These are phyloP conservation scores for Xiphophorus couchianus DNA, from an alignment of 2,113 vertebrate genomes.

Conservation along the genomic window DNA sequence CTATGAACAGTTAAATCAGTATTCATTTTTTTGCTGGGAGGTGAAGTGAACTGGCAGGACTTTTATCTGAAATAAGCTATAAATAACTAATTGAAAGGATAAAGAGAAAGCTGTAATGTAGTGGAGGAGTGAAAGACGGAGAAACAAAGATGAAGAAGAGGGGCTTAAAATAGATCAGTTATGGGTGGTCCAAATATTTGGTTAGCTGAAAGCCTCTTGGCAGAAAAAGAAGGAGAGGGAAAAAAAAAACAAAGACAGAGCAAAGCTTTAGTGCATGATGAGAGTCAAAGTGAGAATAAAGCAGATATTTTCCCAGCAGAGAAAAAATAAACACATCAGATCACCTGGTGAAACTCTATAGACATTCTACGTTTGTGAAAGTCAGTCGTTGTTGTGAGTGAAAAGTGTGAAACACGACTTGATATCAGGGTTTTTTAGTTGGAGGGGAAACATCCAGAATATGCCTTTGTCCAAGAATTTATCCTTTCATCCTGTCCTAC, in stretches of 20 bases:
- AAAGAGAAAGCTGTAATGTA: constrained; percentile 25
- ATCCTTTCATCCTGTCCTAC: background rate
- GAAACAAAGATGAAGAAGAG: constrained; percentile 17
- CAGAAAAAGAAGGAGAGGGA: background rate
- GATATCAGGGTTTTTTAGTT: too few relatives aligned
- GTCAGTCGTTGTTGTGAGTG: too few relatives aligned
- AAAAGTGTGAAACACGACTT: background rate
- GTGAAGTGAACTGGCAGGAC: constrained; percentile 45
- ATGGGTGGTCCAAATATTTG: constrained; percentile 50
- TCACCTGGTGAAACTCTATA: constrained; percentile 4
- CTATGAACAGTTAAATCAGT: constrained; percentile 42
- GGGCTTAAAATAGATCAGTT: constrained; percentile 55
- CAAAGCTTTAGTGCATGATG: background rate
- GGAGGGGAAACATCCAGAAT: background rate
- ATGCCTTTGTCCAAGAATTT: background rate
- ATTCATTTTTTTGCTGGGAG: constrained; percentile 43
- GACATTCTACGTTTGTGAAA: background rate
- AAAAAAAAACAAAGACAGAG: constrained; percentile 24
- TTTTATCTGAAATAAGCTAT: constrained; percentile 61
- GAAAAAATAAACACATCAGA: constrained; percentile 16
- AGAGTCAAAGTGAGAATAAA: constrained; percentile 19
- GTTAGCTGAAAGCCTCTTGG: constrained; percentile 46
- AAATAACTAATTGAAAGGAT: constrained; percentile 54
- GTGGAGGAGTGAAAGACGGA: constrained; percentile 7
- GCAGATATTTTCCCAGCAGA: constrained; percentile 20